phyloP scores from a whole-genome alignment of 2,797 vertebrate species.

The Paguma larvata region DNA sequence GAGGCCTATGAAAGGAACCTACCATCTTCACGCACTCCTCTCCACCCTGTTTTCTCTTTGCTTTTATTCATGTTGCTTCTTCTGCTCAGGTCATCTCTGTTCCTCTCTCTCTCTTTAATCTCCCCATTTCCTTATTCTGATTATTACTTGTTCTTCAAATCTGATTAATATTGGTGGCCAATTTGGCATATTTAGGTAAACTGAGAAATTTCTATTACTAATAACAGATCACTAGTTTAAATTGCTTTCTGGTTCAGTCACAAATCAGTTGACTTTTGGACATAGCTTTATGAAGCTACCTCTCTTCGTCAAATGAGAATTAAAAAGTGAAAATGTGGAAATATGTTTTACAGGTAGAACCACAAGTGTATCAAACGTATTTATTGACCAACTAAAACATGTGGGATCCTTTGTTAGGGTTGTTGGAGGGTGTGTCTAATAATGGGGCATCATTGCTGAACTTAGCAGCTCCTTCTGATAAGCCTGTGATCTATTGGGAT shows the following conservation, averaged over 20 bases:
- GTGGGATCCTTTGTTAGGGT: constrained; percentile 15
- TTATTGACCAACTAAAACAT: constrained; percentile 2
- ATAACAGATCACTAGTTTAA: background rate
- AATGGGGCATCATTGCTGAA: background rate
- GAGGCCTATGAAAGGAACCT: background rate
- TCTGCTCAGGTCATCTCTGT: background rate
- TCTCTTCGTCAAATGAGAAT: constrained; percentile 38
- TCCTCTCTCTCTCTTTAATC: background rate
- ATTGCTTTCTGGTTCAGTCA: constrained; percentile 35
- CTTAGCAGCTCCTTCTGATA: background rate
- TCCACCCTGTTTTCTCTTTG: background rate
- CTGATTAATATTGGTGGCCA: background rate
- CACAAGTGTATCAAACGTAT: background rate
- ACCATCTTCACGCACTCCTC: background rate
- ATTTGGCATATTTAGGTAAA: background rate
- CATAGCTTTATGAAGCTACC: background rate
- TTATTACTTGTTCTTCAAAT: background rate
- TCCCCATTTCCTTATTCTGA: background rate
- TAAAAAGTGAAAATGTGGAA: background rate
- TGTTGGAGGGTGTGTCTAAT: background rate
- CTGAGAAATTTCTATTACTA: background rate
- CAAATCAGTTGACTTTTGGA: constrained; percentile 18
- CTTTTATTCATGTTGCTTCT: background rate
- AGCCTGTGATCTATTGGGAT: background rate
- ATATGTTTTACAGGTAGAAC: background rate